Conservation (phyloP, 2,113 vertebrate genomes). For the Cygnus buccinator region DNA sequence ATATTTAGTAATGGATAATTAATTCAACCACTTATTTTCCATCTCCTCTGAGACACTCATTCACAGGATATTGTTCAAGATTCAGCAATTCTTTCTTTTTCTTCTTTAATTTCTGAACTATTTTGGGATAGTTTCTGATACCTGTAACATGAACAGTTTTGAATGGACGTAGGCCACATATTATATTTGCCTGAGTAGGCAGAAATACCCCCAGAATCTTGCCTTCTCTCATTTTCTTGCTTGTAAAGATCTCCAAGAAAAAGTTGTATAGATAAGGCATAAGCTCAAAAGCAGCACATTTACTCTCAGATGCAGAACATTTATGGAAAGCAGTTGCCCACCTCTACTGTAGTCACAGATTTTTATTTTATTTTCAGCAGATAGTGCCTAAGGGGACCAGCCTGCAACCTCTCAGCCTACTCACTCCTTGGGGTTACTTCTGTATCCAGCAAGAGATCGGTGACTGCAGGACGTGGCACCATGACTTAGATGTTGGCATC, state of each 20-base stretch:
- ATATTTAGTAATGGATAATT: slow-evolving; percentile 29
- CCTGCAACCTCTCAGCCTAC: background rate
- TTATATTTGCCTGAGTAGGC: background rate
- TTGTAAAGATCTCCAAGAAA: background rate
- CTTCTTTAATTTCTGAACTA: background rate
- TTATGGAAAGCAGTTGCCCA: background rate
- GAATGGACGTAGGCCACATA: background rate
- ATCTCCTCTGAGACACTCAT: background rate
- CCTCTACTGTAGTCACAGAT: background rate
- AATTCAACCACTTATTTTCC: slow-evolving; percentile 16
- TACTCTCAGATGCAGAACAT: background rate
- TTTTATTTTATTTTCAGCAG: background rate
- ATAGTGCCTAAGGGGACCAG: background rate
- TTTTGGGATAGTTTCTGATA: background rate
- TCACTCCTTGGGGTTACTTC: background rate
- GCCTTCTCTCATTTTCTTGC: background rate
- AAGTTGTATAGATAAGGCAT: background rate
- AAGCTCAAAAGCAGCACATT: background rate
- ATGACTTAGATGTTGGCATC: background rate
- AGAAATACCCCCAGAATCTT: background rate
- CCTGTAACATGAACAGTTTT: background rate
- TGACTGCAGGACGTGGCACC: background rate
- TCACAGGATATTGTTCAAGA: background rate
- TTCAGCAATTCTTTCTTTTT: background rate
- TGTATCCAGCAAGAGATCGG: background rate